A percentile compares a stretch with the other conserved stretches of the same genome.
These are phyloP conservation scores for Agrochola macilenta DNA, from an alignment of 2,888 invertebrate genomes.

Conservation along the genomic window DNA sequence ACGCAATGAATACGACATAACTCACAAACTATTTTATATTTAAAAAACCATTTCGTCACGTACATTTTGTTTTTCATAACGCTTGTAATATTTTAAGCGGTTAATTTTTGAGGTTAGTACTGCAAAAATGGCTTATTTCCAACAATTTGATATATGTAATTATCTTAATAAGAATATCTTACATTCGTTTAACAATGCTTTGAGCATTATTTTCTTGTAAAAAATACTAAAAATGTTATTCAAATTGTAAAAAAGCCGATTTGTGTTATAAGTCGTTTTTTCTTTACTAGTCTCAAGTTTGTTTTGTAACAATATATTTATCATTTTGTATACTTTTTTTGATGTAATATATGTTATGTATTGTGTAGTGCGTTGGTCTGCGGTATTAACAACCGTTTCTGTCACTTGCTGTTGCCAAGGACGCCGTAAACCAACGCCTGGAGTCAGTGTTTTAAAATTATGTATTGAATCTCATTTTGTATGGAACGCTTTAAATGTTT, in stretches of 20 bases:
- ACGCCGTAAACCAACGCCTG: conserved; percentile 17
- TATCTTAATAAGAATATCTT: conserved; percentile 27
- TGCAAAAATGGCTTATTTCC: conserved; percentile 23
- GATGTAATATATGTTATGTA: conserved; percentile 64
- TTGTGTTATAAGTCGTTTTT: conserved; percentile 16
- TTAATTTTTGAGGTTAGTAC: conserved; percentile 29
- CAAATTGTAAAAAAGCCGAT: conserved; percentile 24
- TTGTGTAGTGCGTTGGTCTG: conserved; percentile 44
- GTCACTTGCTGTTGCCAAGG: background rate
- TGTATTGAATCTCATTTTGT: conserved; percentile 65
- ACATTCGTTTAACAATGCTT: conserved; percentile 34
- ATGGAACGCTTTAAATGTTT: conserved; percentile 49
- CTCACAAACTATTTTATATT: conserved; percentile 64
- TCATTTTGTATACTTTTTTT: conserved; percentile 67
- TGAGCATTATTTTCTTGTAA: conserved; percentile 48
- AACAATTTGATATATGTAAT: conserved; percentile 46
- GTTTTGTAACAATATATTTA: conserved; percentile 67
- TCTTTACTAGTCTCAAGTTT: conserved; percentile 15
- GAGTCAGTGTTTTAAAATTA: conserved; percentile 66
- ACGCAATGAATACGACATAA: conserved; percentile 32
- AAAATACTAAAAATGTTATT: conserved; percentile 36
- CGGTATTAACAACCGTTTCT: conserved; percentile 5
- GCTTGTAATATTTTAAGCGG: conserved; percentile 63
- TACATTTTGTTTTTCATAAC: conserved; percentile 54
- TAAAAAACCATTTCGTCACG: conserved; percentile 45